Percentiles rank a stretch among this genome's conserved stretches.
These are phyloP conservation scores for Phymastichus coffea DNA, from an alignment of 1,140 invertebrate species.

Conservation along the genomic window DNA sequence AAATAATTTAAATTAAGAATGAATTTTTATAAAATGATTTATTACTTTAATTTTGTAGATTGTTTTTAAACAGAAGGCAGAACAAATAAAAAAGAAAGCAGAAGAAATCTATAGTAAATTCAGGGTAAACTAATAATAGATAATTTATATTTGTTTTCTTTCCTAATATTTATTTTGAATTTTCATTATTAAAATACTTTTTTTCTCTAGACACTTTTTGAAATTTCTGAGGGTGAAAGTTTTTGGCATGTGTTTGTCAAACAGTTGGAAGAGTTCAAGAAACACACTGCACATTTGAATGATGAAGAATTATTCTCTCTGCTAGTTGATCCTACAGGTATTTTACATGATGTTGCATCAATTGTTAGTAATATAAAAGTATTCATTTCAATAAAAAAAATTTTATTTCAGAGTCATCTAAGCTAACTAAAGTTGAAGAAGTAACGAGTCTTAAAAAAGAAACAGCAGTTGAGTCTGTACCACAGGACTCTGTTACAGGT, in stretches of 20 bases:
- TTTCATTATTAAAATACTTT: conserved; percentile 6
- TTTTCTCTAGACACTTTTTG: conserved; percentile 54
- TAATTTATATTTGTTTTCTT: conserved; percentile 22
- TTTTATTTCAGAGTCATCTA: conserved; percentile 1
- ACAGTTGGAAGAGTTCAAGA: conserved; percentile 60
- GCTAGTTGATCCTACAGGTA: conserved; percentile 49
- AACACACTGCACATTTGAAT: conserved; percentile 60
- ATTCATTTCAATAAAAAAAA: background rate
- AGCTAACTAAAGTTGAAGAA: background rate
- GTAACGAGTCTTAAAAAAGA: too few species aligned
- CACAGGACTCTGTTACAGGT: too few species aligned
- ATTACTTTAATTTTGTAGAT: conserved; percentile 34
- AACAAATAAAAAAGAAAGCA: conserved; percentile 67
- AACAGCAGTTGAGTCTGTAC: too few species aligned
- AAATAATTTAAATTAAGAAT: background rate
- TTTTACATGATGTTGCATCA: background rate
- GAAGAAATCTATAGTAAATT: conserved; percentile 65
- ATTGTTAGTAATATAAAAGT: background rate
- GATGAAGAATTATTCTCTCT: conserved; percentile 59
- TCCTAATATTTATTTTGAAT: conserved; percentile 1
- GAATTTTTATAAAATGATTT: conserved; percentile 7
- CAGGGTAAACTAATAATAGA: conserved; percentile 57
- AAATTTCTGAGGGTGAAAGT: conserved; percentile 52
- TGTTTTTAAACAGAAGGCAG: conserved; percentile 66
- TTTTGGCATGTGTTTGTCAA: conserved; percentile 65